Conservation (phyloP, 2,113 vertebrate genomes). For the Pterocles burchelli region DNA sequence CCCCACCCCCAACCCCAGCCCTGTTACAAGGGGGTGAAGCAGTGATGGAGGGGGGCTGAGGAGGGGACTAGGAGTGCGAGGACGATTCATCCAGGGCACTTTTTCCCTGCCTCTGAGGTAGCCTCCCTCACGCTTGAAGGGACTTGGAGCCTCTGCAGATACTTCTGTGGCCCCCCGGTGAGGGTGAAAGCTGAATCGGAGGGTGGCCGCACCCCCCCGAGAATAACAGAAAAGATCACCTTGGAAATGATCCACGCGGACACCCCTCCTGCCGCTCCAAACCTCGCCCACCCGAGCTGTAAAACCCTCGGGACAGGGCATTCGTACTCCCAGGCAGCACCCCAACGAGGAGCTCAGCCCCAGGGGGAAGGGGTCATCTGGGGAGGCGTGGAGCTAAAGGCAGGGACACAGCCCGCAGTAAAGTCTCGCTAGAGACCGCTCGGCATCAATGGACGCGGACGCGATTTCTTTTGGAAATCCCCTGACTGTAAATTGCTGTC, state of each 20-base stretch:
- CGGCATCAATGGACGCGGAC: background rate
- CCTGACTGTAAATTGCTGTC: background rate
- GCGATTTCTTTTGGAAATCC: background rate
- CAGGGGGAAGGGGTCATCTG: accelerated
- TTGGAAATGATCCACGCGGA: background rate
- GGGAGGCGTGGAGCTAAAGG: background rate
- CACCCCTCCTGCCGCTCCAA: accelerated
- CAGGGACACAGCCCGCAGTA: background rate
- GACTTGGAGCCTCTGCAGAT: background rate
- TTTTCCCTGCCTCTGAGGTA: accelerated
- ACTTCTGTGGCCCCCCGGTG: background rate
- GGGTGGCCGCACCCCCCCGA: accelerated
- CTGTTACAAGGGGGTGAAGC: background rate
- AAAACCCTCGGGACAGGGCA: background rate
- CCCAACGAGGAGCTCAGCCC: accelerated
- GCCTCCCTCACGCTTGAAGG: background rate
- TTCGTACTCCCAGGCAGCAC: accelerated
- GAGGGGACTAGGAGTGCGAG: accelerated
- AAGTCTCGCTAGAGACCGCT: background rate
- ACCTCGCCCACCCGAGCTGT: background rate
- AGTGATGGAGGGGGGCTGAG: accelerated
- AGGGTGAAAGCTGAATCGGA: background rate
- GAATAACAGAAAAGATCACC: background rate
- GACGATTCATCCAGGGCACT: accelerated
- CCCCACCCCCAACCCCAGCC: accelerated